Conservation (phyloP, 2,797 vertebrate species). For the Fistularia commersonii region DNA sequence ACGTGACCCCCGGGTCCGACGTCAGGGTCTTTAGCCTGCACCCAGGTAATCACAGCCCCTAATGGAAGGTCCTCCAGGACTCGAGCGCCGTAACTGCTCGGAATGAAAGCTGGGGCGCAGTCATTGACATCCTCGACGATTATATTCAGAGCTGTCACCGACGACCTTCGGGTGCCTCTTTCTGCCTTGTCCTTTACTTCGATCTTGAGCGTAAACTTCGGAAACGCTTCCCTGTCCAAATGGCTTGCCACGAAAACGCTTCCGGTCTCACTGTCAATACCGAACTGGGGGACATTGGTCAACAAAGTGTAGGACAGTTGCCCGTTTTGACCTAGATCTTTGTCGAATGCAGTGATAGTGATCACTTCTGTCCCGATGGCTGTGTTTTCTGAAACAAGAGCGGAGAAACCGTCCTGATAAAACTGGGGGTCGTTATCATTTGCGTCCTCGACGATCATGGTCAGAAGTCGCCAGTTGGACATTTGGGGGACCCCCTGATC, state of each 20-base stretch:
- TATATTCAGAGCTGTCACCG: constrained; percentile 82
- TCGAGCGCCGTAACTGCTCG: constrained; percentile 83
- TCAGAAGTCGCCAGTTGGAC: constrained; percentile 84
- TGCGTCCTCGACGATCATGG: constrained; percentile 84
- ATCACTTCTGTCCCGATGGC: constrained; percentile 78
- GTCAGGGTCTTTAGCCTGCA: constrained; percentile 90
- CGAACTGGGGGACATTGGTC: constrained; percentile 82
- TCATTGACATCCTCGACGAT: constrained; percentile 92
- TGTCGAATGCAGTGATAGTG: constrained; percentile 81
- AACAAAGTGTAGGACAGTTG: constrained; percentile 84
- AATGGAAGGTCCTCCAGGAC: constrained; percentile 90
- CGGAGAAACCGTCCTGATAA: constrained; percentile 77
- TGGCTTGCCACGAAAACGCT: constrained; percentile 80
- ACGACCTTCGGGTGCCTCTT: constrained; percentile 80
- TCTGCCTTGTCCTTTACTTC: constrained; percentile 88
- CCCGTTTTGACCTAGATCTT: constrained; percentile 84
- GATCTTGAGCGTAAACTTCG: constrained; percentile 81
- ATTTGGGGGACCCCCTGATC: constrained; percentile 93
- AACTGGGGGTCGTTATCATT: constrained; percentile 92
- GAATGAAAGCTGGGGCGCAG: constrained; percentile 88
- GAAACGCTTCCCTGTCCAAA: constrained; percentile 84
- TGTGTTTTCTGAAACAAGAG: constrained; percentile 79
- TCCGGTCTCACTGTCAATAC: constrained; percentile 85
- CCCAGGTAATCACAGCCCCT: constrained; percentile 87
- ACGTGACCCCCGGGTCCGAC: constrained; percentile 85